A percentile compares a stretch with the other conserved stretches of the same genome.
These are phyloP conservation scores for Sinosuthora webbiana DNA, from an alignment of 2,113 vertebrate genomes.

Conservation along the genomic window DNA sequence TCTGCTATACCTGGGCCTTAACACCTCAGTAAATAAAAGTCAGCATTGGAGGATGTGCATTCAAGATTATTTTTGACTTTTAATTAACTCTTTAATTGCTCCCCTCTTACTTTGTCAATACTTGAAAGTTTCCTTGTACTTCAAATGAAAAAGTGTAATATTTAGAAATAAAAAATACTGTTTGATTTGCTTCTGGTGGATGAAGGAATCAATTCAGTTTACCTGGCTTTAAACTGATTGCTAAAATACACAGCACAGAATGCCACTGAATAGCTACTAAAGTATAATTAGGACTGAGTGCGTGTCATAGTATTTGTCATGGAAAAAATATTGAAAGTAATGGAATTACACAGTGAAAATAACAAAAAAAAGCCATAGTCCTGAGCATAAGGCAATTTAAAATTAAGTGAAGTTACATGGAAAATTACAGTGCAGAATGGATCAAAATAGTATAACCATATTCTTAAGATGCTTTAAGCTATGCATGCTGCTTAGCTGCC, in stretches of 20 bases:
- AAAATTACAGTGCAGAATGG: neutral
- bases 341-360: neutral
- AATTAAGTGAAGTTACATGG: conserved; percentile 4
- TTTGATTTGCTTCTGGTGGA: neutral
- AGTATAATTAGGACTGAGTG: neutral
- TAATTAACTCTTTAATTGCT: neutral
- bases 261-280: neutral
- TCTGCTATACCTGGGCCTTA: neutral
- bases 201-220: neutral
- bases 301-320: neutral
- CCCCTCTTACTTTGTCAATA: neutral
- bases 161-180: conserved; percentile 11
- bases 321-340: conserved; percentile 34
- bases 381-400: conserved; percentile 13
- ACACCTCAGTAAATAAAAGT: neutral
- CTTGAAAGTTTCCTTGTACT: neutral
- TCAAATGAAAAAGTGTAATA: neutral
- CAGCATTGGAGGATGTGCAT: neutral
- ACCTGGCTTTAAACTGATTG: conserved; percentile 22
- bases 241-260: conserved; percentile 21
- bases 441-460: neutral
- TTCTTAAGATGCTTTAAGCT: neutral
- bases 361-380: neutral
- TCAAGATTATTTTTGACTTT: neutral
- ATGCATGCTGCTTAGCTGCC: neutral